Percentiles rank a stretch among this genome's conserved stretches.
phyloP scores from a whole-genome alignment of 2,113 vertebrate genomes.

The Marmota monax region DNA sequence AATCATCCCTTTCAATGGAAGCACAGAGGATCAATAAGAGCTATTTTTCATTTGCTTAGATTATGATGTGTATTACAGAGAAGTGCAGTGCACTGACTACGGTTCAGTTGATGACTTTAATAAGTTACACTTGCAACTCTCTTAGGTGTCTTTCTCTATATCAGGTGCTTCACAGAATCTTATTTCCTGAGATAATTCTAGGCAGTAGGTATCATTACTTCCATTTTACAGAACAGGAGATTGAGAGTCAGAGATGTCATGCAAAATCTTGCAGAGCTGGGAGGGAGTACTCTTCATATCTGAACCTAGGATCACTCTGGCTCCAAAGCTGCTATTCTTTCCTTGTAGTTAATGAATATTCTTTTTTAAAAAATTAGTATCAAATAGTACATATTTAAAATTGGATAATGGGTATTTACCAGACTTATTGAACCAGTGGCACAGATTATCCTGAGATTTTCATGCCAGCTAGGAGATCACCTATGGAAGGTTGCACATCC shows the following conservation, averaged over 20 bases:
- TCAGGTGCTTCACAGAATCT: neutral
- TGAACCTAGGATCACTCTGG: neutral
- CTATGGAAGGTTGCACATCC: neutral
- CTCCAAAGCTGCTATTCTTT: neutral
- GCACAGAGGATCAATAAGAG: constrained; percentile 15
- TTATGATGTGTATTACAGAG: constrained; percentile 54
- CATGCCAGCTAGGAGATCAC: neutral
- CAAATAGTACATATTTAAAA: neutral
- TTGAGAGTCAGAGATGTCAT: neutral
- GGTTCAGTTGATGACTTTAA: constrained; percentile 45
- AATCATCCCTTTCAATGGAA: neutral
- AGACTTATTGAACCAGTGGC: neutral
- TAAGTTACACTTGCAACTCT: neutral
- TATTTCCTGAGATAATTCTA: neutral
- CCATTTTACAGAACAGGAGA: constrained; percentile 34
- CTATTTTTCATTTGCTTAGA: constrained; percentile 43
- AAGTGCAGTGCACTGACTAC: neutral
- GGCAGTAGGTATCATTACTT: neutral
- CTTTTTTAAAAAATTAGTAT: constrained; percentile 1
- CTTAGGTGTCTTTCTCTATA: neutral
- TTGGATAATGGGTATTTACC: neutral
- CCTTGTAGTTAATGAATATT: neutral
- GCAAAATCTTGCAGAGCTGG: neutral
- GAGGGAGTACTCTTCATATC: neutral
- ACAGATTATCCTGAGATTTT: neutral